Percentiles rank a stretch among this genome's conserved stretches.
These are phyloP conservation scores for Chanos chanos DNA, from an alignment of 2,797 vertebrate genomes.

Conservation along the genomic window DNA sequence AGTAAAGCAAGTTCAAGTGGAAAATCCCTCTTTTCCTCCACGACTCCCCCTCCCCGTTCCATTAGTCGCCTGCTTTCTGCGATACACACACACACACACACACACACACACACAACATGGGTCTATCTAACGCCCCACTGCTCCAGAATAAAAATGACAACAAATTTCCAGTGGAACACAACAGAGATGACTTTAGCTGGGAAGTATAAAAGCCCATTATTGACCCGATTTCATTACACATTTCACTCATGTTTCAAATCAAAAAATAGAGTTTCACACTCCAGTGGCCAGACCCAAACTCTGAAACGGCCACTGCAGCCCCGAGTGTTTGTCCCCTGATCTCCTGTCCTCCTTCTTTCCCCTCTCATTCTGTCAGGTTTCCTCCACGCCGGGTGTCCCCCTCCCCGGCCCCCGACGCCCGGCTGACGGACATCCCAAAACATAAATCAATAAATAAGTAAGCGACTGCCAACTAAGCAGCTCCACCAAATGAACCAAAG, in stretches of 20 bases:
- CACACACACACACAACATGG: conserved; percentile 45
- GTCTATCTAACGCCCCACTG: conserved; percentile 61
- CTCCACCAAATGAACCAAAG: conserved; percentile 70
- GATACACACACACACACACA: conserved; percentile 10
- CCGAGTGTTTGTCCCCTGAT: conserved; percentile 53
- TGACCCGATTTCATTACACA: conserved; percentile 82
- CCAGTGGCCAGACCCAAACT: conserved; percentile 60
- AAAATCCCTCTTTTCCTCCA: conserved; percentile 51
- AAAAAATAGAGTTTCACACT: conserved; percentile 84
- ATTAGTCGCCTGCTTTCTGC: conserved; percentile 34
- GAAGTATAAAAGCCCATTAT: conserved; percentile 75
- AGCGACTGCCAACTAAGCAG: conserved; percentile 76
- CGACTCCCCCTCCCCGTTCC: conserved; percentile 27
- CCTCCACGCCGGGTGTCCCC: conserved; percentile 43
- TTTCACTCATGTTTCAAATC: conserved; percentile 86
- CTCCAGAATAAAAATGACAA: conserved; percentile 79
- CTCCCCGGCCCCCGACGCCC: conserved; percentile 34
- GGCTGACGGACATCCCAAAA: too few species aligned
- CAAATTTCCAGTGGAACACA: conserved; percentile 69
- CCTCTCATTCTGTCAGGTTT: conserved; percentile 51
- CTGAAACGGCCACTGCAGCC: conserved; percentile 57
- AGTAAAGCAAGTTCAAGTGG: conserved; percentile 73
- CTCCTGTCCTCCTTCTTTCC: conserved; percentile 37
- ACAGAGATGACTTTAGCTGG: conserved; percentile 52
- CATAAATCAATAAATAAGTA: conserved; percentile 57